These are phyloP conservation scores for Malurus splendens DNA, from an alignment of 2,797 vertebrate genomes.

Conservation along the genomic window DNA sequence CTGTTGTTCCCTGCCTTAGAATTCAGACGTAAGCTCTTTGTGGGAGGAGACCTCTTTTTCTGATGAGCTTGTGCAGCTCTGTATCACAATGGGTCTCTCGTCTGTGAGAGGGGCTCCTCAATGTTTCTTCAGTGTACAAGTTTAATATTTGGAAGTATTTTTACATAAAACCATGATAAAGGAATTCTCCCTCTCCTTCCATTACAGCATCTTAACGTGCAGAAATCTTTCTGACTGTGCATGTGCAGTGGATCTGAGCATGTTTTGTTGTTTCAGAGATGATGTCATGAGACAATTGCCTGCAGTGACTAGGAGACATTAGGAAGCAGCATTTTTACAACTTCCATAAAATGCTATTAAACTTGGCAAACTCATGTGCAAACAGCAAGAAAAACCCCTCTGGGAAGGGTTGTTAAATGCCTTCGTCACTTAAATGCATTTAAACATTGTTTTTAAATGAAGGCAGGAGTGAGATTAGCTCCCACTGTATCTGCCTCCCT, in stretches of 20 bases:
- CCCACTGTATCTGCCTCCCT: constrained; percentile 33
- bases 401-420: constrained; percentile 53
- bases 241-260: not conserved
- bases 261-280: constrained; percentile 10
- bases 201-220: not conserved
- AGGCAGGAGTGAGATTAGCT: constrained; percentile 41
- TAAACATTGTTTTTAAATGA: constrained; percentile 50
- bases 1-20: constrained; percentile 40
- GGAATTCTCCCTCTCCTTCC: not conserved
- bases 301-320: not conserved
- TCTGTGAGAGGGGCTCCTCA: not conserved
- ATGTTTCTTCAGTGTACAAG: not conserved
- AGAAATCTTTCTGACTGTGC: not conserved
- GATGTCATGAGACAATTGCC: constrained; percentile 2
- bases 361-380: constrained; percentile 26
- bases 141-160: not conserved
- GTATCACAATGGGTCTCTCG: not conserved
- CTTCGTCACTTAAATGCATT: constrained; percentile 45
- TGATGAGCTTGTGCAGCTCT: not conserved
- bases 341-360: constrained; percentile 33
- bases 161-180: not conserved
- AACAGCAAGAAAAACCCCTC: constrained; percentile 24
- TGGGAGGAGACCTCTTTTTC: constrained; percentile 27
- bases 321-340: constrained; percentile 25
- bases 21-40: constrained; percentile 23